These are phyloP conservation scores for Ophiodon elongatus DNA, from an alignment of 2,113 vertebrate species.

Conservation along the genomic window DNA sequence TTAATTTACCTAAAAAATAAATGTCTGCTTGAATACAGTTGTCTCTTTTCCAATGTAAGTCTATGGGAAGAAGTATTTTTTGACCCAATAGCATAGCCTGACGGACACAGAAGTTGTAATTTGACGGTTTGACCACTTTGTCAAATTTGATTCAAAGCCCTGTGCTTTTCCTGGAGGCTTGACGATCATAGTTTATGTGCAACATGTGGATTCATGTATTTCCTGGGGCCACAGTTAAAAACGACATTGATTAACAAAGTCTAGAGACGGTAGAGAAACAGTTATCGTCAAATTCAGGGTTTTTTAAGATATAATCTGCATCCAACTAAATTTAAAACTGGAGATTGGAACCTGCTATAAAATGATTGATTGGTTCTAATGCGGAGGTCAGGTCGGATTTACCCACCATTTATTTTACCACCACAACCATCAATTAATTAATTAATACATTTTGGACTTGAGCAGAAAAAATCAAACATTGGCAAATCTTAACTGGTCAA, in stretches of 20 bases:
- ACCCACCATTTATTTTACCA: not conserved
- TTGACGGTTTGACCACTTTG: too few relatives aligned
- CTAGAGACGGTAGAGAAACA: too few relatives aligned
- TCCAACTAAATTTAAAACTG: not conserved
- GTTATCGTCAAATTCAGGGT: too few relatives aligned
- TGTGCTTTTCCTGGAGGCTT: not conserved
- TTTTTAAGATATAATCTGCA: not conserved
- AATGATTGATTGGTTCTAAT: not conserved
- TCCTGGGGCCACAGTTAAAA: not conserved
- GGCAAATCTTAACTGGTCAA: slow-evolving; percentile 16
- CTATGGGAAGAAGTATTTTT: too few relatives aligned
- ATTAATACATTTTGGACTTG: slow-evolving; percentile 12
- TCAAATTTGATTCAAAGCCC: not conserved
- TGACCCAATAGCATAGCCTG: too few relatives aligned
- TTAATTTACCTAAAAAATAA: too few relatives aligned
- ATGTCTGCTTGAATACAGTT: too few relatives aligned
- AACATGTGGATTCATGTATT: not conserved
- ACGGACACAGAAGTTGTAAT: too few relatives aligned
- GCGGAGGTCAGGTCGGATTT: not conserved
- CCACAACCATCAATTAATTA: not conserved
- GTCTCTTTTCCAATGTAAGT: too few relatives aligned
- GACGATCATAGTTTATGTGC: slow-evolving; percentile 2
- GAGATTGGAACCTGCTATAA: not conserved
- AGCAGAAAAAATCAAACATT: not conserved
- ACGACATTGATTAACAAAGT: too few relatives aligned